Conservation (phyloP, 2,888 invertebrate genomes). For the Callinectes sapidus region DNA sequence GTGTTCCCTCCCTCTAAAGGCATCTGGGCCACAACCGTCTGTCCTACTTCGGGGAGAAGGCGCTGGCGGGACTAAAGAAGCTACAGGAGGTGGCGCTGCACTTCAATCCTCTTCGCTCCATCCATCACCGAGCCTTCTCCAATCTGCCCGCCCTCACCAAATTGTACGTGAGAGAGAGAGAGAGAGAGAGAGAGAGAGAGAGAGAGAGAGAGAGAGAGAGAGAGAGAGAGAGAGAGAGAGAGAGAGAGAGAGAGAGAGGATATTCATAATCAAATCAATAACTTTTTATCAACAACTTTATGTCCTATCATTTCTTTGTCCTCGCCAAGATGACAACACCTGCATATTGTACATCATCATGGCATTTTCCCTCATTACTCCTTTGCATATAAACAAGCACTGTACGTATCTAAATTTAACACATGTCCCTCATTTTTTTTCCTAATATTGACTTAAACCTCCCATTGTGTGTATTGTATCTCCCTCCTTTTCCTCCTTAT, state of each 20-base stretch:
- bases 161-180: slow-evolving; percentile 82
- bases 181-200: background rate
- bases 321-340: background rate
- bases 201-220: too few relatives aligned
- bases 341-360: background rate
- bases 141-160: slow-evolving; percentile 86
- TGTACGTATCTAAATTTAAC: too few relatives aligned
- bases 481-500: background rate
- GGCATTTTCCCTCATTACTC: background rate
- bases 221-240: too few relatives aligned
- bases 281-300: background rate
- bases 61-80: slow-evolving; percentile 84
- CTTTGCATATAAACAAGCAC: background rate
- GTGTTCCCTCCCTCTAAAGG: slow-evolving; percentile 76
- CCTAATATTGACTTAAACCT: too few relatives aligned
- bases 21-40: slow-evolving; percentile 96
- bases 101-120: slow-evolving; percentile 86
- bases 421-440: too few relatives aligned
- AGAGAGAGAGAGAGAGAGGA: too few relatives aligned
- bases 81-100: slow-evolving; percentile 87
- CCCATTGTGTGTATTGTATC: background rate
- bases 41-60: slow-evolving; percentile 93
- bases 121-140: slow-evolving; percentile 84
- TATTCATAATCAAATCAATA: background rate
- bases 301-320: background rate